phyloP scores from a whole-genome alignment of 2,888 invertebrate species.

The Oscheius sp. region DNA sequence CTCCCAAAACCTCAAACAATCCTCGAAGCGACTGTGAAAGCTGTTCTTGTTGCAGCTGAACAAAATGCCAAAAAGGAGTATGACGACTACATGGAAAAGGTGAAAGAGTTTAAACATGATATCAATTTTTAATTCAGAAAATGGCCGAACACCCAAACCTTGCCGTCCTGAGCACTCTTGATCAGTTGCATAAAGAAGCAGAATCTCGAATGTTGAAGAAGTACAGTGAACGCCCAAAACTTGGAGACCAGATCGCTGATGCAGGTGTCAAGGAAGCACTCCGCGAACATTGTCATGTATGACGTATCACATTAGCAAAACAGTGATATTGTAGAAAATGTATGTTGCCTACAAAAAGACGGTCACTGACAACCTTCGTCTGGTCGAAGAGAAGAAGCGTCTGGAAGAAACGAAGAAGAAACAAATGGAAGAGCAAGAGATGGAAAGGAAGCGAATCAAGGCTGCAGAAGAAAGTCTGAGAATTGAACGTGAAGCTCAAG shows the following conservation, averaged over 20 bases:
- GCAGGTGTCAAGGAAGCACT: background rate
- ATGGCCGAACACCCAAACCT: background rate
- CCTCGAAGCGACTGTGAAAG: conserved; percentile 79
- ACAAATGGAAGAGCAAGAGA: background rate
- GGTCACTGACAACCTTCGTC: background rate
- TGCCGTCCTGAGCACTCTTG: background rate
- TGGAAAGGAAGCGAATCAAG: background rate
- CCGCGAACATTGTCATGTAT: background rate
- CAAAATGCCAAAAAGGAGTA: conserved; percentile 7
- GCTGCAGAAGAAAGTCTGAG: background rate
- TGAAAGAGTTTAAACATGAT: background rate
- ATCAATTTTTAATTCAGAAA: conserved; percentile 6
- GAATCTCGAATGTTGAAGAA: background rate
- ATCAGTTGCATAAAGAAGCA: background rate
- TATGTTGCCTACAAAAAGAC: background rate
- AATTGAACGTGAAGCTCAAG: background rate
- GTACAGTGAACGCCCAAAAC: conserved; percentile 3
- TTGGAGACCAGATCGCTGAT: background rate
- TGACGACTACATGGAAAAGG: conserved; percentile 11
- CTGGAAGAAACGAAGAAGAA: background rate
- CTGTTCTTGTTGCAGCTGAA: conserved; percentile 12
- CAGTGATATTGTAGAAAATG: background rate
- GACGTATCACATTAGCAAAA: background rate
- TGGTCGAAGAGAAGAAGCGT: background rate
- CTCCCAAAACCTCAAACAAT: conserved; percentile 97